Evolutionary conservation across 2,113 vertebrate genomes (phyloP).

Genomic region (Dasypus novemcinctus): DNA sequence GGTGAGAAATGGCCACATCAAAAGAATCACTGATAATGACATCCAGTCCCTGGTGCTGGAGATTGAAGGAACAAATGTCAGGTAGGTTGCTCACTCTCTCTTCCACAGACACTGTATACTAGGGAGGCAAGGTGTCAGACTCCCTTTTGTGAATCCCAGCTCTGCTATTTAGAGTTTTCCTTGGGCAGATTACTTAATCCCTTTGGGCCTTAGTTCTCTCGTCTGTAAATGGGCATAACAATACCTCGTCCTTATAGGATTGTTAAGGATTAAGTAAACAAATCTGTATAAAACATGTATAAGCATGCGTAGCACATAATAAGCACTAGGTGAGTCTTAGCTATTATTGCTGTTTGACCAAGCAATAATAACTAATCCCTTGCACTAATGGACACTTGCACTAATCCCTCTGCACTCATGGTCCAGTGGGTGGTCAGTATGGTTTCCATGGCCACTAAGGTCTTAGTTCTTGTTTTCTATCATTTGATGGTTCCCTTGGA

Average conservation of each 20-base stretch:
- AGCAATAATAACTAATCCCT: no score
- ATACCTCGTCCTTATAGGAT: not conserved
- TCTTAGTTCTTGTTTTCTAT: constrained; percentile 11
- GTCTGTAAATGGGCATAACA: no score
- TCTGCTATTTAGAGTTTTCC: not conserved
- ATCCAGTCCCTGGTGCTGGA: constrained; percentile 96
- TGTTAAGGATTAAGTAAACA: not conserved
- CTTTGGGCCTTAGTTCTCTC: no score
- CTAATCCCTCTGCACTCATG: not conserved
- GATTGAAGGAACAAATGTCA: constrained; percentile 95
- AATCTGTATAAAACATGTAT: not conserved
- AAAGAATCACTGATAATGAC: constrained; percentile 95
- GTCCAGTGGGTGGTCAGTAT: not conserved
- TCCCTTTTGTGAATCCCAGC: not conserved
- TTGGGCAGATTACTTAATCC: no score
- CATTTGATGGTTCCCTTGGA: not conserved
- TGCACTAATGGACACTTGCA: not conserved
- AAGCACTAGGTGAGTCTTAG: not conserved
- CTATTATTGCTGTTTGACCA: not conserved
- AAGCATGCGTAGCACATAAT: not conserved
- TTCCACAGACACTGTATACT: not conserved
- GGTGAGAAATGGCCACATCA: constrained; percentile 98
- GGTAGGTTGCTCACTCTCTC: constrained; percentile 80
- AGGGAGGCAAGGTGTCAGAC: not conserved
- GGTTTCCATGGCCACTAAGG: not conserved